Conservation (phyloP, 2,888 invertebrate species). For the Gryllus longicercus region DNA sequence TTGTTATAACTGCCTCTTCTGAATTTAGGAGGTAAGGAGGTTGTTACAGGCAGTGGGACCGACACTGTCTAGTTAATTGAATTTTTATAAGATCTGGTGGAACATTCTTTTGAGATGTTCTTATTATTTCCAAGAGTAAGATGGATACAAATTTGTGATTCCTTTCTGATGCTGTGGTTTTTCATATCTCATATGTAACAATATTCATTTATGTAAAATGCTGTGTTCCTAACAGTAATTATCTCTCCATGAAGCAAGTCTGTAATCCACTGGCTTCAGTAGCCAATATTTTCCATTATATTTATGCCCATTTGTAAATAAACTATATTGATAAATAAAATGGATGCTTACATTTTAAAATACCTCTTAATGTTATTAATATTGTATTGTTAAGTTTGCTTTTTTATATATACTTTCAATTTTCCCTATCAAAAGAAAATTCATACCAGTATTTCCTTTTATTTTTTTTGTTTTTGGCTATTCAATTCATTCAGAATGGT, state of each 20-base stretch:
- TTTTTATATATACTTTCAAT: no score
- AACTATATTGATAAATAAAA: not conserved
- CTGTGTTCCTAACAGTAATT: not conserved
- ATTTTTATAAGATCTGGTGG: not conserved
- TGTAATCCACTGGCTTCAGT: not conserved
- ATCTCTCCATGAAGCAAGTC: not conserved
- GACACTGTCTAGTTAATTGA: no score
- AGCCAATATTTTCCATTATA: slow-evolving; percentile 7
- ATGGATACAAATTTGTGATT: not conserved
- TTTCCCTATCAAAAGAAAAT: no score
- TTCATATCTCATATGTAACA: not conserved
- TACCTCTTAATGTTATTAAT: no score
- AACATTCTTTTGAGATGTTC: slow-evolving; percentile 1
- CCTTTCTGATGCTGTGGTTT: not conserved
- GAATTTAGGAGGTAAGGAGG: not conserved
- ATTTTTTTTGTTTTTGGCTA: no score
- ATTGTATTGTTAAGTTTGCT: no score
- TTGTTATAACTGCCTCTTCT: not conserved
- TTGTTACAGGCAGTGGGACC: not conserved
- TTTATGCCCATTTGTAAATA: slow-evolving; percentile 7
- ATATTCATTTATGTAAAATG: not conserved
- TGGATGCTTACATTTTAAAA: not conserved
- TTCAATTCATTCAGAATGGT: no score
- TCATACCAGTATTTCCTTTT: no score
- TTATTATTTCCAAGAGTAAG: not conserved